phyloP scores from a whole-genome alignment of 2,113 vertebrate species.

The Aegotheles bennettii region DNA sequence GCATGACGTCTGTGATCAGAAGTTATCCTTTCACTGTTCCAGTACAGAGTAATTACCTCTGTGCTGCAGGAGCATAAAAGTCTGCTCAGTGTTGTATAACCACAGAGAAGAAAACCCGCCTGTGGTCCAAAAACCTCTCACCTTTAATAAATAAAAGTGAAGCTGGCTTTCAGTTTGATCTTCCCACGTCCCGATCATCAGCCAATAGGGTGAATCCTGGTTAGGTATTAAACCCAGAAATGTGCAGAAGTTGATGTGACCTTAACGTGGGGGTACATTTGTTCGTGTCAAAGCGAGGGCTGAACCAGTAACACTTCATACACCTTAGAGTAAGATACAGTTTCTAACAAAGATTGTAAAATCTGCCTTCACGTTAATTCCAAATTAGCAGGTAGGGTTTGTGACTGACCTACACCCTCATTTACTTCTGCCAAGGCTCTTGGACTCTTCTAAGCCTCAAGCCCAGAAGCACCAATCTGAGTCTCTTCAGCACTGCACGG shows the following conservation, averaged over 20 bases:
- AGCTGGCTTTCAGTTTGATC: not conserved
- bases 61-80: not conserved
- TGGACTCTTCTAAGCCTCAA: not conserved
- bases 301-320: not conserved
- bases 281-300: not conserved
- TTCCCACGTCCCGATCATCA: not conserved
- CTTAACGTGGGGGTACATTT: not conserved
- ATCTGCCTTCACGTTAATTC: not conserved
- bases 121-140: not conserved
- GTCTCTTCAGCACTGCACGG: not conserved
- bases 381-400: not conserved
- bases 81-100: not conserved
- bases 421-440: not conserved
- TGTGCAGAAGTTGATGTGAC: not conserved
- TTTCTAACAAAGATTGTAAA: not conserved
- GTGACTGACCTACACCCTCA: not conserved
- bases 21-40: not conserved
- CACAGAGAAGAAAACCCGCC: not conserved
- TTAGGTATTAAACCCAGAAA: not conserved
- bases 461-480: not conserved
- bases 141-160: not conserved
- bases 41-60: not conserved
- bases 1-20: not conserved
- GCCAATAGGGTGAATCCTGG: not conserved
- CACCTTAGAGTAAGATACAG: not conserved